phyloP scores from a whole-genome alignment of 2,797 vertebrate genomes.

The Melanotaenia maccullochi region DNA sequence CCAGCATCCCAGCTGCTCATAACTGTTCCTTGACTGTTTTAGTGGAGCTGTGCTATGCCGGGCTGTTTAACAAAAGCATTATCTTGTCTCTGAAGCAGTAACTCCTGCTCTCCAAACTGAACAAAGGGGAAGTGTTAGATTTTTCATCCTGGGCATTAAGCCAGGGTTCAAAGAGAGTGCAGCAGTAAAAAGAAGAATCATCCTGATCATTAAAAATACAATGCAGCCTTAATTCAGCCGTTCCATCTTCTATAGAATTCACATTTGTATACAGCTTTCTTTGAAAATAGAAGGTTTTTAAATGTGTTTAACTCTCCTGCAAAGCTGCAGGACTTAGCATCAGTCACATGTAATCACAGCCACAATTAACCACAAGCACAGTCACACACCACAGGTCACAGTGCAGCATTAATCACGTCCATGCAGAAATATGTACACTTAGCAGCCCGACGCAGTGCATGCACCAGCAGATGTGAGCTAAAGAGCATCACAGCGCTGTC shows the following conservation, averaged over 20 bases:
- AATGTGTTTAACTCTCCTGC: slow-evolving; percentile 2
- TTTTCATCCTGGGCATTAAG: slow-evolving; percentile 22
- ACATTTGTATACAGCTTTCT: not conserved
- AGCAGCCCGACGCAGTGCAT: not conserved
- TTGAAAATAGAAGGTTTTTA: not conserved
- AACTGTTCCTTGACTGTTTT: slow-evolving; percentile 33
- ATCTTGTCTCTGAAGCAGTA: slow-evolving; percentile 13
- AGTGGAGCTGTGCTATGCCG: not conserved
- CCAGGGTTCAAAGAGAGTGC: slow-evolving; percentile 32
- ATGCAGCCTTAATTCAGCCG: slow-evolving; percentile 3
- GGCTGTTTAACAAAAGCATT: slow-evolving; percentile 10
- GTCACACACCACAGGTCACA: slow-evolving; percentile 38
- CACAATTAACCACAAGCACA: slow-evolving; percentile 13
- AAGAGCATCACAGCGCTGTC: slow-evolving; percentile 32
- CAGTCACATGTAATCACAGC: slow-evolving; percentile 7
- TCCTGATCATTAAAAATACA: slow-evolving; percentile 16
- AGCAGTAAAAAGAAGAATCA: slow-evolving; percentile 14
- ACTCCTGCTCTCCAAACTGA: slow-evolving; percentile 10
- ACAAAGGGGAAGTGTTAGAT: slow-evolving; percentile 25
- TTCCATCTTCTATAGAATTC: not conserved
- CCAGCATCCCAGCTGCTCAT: slow-evolving; percentile 17
- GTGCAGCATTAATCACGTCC: slow-evolving; percentile 39
- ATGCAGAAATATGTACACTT: not conserved
- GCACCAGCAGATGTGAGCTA: slow-evolving; percentile 1
- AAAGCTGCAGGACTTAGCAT: not conserved